Evolutionary conservation across 2,113 vertebrate species (phyloP).

Genomic region (Rhinolophus ferrumequinum): DNA sequence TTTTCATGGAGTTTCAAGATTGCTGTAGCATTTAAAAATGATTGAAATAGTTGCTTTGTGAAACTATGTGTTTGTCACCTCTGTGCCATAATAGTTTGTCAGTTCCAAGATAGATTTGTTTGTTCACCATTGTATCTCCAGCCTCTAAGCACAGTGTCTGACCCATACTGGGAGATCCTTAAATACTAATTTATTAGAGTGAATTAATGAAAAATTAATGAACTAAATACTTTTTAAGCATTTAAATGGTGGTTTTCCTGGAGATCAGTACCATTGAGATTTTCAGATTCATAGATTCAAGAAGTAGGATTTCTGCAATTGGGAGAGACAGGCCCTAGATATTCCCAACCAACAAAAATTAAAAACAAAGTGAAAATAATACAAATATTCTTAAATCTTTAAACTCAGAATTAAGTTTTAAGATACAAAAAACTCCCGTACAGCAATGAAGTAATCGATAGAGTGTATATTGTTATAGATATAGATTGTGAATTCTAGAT

Average conservation of each 20-base stretch:
- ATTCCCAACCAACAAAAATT: neutral
- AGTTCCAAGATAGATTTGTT: neutral
- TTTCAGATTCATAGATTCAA: neutral
- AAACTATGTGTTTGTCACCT: neutral
- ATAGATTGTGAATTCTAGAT: neutral
- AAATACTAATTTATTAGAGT: neutral
- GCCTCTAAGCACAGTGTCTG: neutral
- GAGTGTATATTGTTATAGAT: neutral
- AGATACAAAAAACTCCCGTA: neutral
- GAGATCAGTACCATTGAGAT: neutral
- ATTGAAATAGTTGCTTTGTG: neutral
- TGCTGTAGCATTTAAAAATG: neutral
- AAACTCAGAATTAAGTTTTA: neutral
- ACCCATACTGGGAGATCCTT: neutral
- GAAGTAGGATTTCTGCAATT: neutral
- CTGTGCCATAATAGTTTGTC: neutral
- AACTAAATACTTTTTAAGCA: neutral
- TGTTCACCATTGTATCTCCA: neutral
- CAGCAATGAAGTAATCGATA: neutral
- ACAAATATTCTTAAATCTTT: neutral
- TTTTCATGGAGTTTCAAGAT: constrained; percentile 11
- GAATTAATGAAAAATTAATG: constrained; percentile 1
- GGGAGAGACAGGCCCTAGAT: neutral
- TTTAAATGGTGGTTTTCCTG: neutral
- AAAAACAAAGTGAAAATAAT: neutral